A percentile compares a stretch with the other conserved stretches of the same genome.
Conservation (phyloP, 2,888 invertebrate genomes). For the Chaitophorus viminalis region DNA sequence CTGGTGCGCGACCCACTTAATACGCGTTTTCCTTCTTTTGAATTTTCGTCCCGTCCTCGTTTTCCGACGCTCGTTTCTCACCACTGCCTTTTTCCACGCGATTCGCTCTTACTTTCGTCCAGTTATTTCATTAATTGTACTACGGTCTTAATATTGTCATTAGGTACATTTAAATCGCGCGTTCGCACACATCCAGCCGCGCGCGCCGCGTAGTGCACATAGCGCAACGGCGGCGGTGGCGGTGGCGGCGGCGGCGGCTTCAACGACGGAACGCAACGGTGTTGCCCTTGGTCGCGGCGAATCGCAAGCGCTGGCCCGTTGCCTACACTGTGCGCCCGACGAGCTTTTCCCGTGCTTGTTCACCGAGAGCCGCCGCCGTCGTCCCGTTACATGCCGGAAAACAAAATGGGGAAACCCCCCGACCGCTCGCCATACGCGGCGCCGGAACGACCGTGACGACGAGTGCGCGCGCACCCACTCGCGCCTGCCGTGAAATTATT, state of each 20-base stretch:
- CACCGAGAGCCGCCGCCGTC: too few relatives aligned
- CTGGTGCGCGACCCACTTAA: neutral
- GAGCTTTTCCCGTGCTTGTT: neutral
- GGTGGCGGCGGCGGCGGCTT: neutral
- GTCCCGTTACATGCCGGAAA: neutral
- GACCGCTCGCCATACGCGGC: neutral
- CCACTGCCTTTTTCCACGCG: too few relatives aligned
- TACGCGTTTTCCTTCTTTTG: neutral
- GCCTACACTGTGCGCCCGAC: constrained; percentile 14
- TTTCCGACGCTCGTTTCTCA: neutral
- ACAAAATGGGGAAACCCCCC: neutral
- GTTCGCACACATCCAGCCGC: constrained; percentile 18
- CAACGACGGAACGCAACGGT: constrained; percentile 7
- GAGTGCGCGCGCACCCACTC: neutral
- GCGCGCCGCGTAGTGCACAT: constrained; percentile 4
- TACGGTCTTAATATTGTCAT: neutral
- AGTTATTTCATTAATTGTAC: too few relatives aligned
- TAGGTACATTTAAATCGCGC: neutral
- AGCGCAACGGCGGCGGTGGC: neutral
- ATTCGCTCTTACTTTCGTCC: too few relatives aligned
- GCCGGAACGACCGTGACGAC: neutral
- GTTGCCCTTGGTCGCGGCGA: neutral
- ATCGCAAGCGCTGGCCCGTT: neutral
- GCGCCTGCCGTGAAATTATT: too few relatives aligned
- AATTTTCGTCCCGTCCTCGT: neutral